A percentile compares a stretch with the other conserved stretches of the same genome.
Evolutionary conservation across 2,888 invertebrate species (phyloP).

Genomic region (Scrobipalpa atriplicella): DNA sequence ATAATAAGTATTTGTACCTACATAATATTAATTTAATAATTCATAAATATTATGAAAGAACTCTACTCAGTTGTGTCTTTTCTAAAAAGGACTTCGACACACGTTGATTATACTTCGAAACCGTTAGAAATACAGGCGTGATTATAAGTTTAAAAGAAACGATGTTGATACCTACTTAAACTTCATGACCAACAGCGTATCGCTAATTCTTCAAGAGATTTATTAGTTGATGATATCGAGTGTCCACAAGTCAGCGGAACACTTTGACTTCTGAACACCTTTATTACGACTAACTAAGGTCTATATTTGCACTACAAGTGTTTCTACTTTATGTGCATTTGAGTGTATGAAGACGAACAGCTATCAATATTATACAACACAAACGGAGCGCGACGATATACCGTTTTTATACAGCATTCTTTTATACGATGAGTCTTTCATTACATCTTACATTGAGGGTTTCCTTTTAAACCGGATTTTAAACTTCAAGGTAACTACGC

Average conservation of each 20-base stretch:
- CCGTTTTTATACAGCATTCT: neutral
- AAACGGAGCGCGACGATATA: slow-evolving; percentile 11
- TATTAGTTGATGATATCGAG: neutral
- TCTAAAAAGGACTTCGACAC: too few species aligned
- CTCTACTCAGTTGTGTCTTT: too few species aligned
- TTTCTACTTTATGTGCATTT: neutral
- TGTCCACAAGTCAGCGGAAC: neutral
- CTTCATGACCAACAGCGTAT: neutral
- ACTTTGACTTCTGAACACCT: neutral
- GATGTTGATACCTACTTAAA: neutral
- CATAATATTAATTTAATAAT: too few species aligned
- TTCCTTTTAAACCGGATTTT: neutral
- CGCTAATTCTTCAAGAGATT: neutral
- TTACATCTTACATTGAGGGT: neutral
- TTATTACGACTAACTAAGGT: neutral
- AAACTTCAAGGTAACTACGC: neutral
- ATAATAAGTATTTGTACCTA: too few species aligned
- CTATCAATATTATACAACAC: slow-evolving; percentile 16
- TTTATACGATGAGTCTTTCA: neutral
- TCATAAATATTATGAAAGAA: too few species aligned
- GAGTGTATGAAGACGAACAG: neutral
- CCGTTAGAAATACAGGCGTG: too few species aligned
- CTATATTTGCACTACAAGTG: neutral
- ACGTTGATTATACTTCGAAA: too few species aligned
- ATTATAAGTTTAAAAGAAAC: neutral